These are phyloP conservation scores for Rhagonycha fulva DNA, from an alignment of 2,888 invertebrate genomes.

Conservation along the genomic window DNA sequence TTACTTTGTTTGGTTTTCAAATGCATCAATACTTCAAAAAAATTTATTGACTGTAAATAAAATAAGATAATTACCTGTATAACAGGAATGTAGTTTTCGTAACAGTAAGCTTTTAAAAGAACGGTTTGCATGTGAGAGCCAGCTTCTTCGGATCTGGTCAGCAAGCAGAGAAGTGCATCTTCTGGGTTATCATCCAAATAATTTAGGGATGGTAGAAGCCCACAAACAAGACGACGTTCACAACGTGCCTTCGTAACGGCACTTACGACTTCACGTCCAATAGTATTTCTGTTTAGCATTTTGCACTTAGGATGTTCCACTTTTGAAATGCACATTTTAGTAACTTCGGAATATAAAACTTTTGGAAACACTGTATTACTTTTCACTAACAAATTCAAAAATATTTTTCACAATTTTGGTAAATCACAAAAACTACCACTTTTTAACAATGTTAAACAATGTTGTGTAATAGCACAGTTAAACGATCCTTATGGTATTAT, in stretches of 20 bases:
- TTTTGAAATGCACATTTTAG: constrained; percentile 44
- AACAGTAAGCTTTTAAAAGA: constrained; percentile 76
- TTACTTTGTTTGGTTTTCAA: not conserved
- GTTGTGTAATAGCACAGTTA: constrained; percentile 13
- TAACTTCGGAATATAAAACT: constrained; percentile 15
- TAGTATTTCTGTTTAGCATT: constrained; percentile 55
- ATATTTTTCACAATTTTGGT: not conserved
- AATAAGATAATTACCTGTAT: constrained; percentile 62
- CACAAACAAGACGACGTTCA: constrained; percentile 65
- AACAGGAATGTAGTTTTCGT: constrained; percentile 77
- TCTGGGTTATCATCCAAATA: constrained; percentile 63
- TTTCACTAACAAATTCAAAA: not conserved
- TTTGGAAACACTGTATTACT: constrained; percentile 14
- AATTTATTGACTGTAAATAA: not conserved
- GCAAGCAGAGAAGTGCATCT: constrained; percentile 70
- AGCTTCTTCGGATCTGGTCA: constrained; percentile 71
- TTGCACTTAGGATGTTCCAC: constrained; percentile 44
- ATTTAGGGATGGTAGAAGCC: constrained; percentile 66
- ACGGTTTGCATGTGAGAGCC: constrained; percentile 81
- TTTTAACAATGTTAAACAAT: constrained; percentile 3
- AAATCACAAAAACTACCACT: not conserved
- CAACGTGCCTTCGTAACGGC: constrained; percentile 60
- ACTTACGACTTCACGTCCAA: constrained; percentile 60
- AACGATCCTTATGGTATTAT: not conserved
- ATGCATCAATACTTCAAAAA: not conserved